Evolutionary conservation across 2,888 invertebrate genomes (phyloP).

Genomic region (Chironomus tentans): DNA sequence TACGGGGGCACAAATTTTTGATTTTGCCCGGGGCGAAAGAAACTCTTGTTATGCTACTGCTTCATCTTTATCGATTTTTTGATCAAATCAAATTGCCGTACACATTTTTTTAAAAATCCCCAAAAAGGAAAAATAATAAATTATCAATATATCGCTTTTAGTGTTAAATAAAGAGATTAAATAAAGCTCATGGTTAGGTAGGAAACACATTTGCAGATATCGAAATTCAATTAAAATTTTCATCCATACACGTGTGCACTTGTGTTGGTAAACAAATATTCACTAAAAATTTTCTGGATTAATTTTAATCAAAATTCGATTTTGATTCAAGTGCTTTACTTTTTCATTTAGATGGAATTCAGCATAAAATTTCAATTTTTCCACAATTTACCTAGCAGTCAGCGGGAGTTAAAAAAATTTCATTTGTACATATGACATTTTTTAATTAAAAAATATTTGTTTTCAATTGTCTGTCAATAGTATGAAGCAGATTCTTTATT

Average conservation of each 20-base stretch:
- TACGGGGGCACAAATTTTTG: no score
- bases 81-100: no score
- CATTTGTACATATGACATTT: not conserved
- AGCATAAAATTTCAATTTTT: not conserved
- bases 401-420: not conserved
- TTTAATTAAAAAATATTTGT: slow-evolving; percentile 9
- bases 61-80: no score
- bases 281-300: no score
- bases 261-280: no score
- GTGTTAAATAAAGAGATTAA: not conserved
- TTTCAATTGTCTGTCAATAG: not conserved
- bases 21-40: no score
- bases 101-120: no score
- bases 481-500: no score
- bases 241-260: no score
- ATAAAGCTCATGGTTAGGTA: not conserved
- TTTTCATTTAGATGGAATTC: not conserved
- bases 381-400: not conserved
- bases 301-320: not conserved
- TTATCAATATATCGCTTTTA: no score
- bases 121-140: no score
- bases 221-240: not conserved
- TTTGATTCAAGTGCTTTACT: not conserved
- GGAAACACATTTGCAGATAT: not conserved
- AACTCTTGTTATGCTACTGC: no score